These are phyloP conservation scores for Habroteleia sp. DNA, from an alignment of 2,888 invertebrate species.

Conservation along the genomic window DNA sequence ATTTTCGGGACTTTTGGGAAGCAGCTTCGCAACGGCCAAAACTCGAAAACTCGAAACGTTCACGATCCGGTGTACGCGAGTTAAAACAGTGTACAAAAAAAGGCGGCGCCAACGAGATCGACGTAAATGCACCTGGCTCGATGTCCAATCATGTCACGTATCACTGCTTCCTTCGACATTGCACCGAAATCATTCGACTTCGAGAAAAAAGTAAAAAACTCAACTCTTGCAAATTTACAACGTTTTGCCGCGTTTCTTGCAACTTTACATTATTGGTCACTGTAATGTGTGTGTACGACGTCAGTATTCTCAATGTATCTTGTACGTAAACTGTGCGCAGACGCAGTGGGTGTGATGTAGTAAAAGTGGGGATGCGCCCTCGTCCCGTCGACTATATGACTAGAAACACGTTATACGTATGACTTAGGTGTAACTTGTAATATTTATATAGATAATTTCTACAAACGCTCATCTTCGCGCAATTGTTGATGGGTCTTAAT, in stretches of 20 bases:
- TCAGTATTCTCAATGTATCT: too few species aligned
- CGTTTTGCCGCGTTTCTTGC: too few species aligned
- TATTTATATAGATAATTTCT: slow-evolving; percentile 63
- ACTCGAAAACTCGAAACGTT: slow-evolving; percentile 28
- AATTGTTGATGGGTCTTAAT: slow-evolving; percentile 49
- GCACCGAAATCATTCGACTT: too few species aligned
- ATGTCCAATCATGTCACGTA: slow-evolving; percentile 1
- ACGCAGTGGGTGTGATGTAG: slow-evolving; percentile 43
- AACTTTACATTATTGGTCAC: too few species aligned
- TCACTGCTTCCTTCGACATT: too few species aligned
- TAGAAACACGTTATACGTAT: slow-evolving; percentile 79
- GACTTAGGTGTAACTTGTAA: slow-evolving; percentile 74
- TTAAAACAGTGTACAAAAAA: slow-evolving; percentile 37
- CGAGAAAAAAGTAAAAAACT: too few species aligned
- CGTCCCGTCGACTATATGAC: slow-evolving; percentile 73
- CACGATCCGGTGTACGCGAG: slow-evolving; percentile 22
- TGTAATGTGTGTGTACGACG: too few species aligned
- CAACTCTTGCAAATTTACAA: too few species aligned
- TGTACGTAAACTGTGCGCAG: slow-evolving; percentile 41
- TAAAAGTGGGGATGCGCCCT: slow-evolving; percentile 57
- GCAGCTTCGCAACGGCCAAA: slow-evolving; percentile 23
- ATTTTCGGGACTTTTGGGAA: slow-evolving; percentile 19
- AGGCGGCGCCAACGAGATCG: slow-evolving; percentile 15
- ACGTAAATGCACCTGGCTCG: slow-evolving; percentile 5
- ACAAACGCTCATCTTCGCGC: slow-evolving; percentile 56